Evolutionary conservation across 64 coral and sea anemone species (phyloP).

Genomic region (Stichodactyla helianthus): DNA sequence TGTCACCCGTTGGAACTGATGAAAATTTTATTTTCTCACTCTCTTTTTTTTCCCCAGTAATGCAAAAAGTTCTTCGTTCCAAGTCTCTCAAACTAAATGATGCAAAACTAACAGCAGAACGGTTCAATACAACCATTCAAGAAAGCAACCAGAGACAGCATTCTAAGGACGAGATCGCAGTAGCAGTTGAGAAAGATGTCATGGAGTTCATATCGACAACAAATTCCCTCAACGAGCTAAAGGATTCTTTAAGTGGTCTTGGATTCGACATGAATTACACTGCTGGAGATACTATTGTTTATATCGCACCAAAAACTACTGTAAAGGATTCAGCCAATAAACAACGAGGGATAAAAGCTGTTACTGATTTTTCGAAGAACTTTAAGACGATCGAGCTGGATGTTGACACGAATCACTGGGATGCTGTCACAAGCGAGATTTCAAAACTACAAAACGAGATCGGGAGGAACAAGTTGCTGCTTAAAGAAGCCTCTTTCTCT

Average conservation of each 20-base stretch:
- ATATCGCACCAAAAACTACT: neutral
- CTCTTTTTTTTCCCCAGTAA: neutral
- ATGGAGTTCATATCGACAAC: constrained; percentile 5
- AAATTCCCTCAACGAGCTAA: neutral
- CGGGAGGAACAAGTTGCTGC: neutral
- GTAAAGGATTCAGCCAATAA: neutral
- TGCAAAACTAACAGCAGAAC: neutral
- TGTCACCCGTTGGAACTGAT: no score
- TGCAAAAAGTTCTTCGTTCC: neutral
- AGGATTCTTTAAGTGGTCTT: neutral
- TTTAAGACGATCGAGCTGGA: neutral
- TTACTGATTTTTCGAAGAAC: neutral
- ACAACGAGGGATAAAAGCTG: neutral
- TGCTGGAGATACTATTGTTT: neutral
- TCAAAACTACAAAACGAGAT: neutral
- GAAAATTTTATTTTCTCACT: no score
- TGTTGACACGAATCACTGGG: neutral
- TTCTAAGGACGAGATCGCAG: neutral
- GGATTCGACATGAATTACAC: neutral
- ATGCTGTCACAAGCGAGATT: neutral
- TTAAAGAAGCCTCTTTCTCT: neutral
- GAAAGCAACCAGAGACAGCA: neutral
- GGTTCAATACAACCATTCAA: neutral
- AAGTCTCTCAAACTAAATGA: neutral
- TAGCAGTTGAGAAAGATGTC: constrained; percentile 9